Base-by-base conservation (phyloP, 2,888 invertebrate species). In the Drosophila austrosaltans region DNA sequence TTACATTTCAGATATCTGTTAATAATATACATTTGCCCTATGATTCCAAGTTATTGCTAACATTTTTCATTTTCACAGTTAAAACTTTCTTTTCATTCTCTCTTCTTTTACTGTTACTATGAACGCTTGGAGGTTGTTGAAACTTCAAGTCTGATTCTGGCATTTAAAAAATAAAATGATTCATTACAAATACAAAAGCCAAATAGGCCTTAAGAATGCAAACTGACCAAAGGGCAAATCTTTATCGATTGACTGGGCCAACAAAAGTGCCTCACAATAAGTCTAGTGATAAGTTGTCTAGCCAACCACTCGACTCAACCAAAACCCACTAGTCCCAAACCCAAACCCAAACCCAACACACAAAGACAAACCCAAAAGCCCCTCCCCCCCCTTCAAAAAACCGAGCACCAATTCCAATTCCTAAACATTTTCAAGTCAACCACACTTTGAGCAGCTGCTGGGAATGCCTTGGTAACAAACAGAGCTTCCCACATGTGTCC, bases 211-310 rank as follows among this genome's bases (percentile, higher is more conserved):
- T 3, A 10, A 40, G 36, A 36, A 25, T 48, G 57, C 20, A 28
- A 25, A 30, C 28, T 60, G 32, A 22, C 48, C 32, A 61, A 53
- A 22, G 57, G 57, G 57, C 36, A 32, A 39, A 22, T 44, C 53
- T 54, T 42, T 39, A 66, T 72, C 62, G 66, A 66, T 59, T 66
- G 58, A 72, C 53, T 36, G 42, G 36, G 22, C 22, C 36, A 32
- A 25, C 56, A 32, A 56, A 56, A 62, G 40, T 30, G 44, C 25
- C 25, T 42, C 66, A 54, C 32, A 59, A 57, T 48, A 66, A 54
- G 72, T 62, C 66, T 58, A 48, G 62, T 61, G 66, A 42, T 61
- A 67, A 67, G 72, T 72, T 72, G 72, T 72, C 72, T 67, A 62
- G 72, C 67, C 66, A 72, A 72, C 72, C 58, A 54, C 57, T 57